Conservation (phyloP, 2,888 invertebrate species). For the Lampropteryx suffumata region DNA sequence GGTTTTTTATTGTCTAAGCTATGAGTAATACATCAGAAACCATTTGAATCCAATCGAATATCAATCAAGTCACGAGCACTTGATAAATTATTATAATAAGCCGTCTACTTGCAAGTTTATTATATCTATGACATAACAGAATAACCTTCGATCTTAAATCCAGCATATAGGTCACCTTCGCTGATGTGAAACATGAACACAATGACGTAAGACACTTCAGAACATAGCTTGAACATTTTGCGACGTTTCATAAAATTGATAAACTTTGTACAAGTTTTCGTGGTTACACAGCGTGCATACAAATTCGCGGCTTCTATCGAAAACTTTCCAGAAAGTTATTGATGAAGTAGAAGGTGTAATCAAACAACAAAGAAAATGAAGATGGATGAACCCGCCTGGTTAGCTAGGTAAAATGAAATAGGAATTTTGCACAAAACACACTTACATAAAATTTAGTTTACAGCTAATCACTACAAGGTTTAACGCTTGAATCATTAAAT, state of each 20-base stretch:
- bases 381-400: slow-evolving; percentile 40
- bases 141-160: slow-evolving; percentile 17
- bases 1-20: slow-evolving; percentile 14
- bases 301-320: slow-evolving; percentile 28
- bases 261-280: slow-evolving; percentile 26
- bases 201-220: slow-evolving; percentile 26
- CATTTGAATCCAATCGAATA: slow-evolving; percentile 21
- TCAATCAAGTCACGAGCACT: slow-evolving; percentile 26
- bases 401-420: slow-evolving; percentile 37
- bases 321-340: slow-evolving; percentile 37
- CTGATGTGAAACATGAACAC: slow-evolving; percentile 14
- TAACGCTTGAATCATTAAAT: too few relatives aligned
- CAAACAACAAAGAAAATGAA: slow-evolving; percentile 41
- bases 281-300: slow-evolving; percentile 27
- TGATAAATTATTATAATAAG: slow-evolving; percentile 20
- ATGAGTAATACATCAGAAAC: slow-evolving; percentile 19
- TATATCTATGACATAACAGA: slow-evolving; percentile 20
- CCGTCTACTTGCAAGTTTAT: slow-evolving; percentile 10
- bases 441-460: slow-evolving; percentile 23
- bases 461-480: too few relatives aligned
- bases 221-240: slow-evolving; percentile 18
- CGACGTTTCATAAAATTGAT: slow-evolving; percentile 26
- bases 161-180: slow-evolving; percentile 23
- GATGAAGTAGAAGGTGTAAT: slow-evolving; percentile 42
- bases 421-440: slow-evolving; percentile 36